Percentiles rank a stretch among this genome's conserved stretches.
phyloP scores from a whole-genome alignment of 64 coral and sea anemone genomes.

The Stichodactyla helianthus region DNA sequence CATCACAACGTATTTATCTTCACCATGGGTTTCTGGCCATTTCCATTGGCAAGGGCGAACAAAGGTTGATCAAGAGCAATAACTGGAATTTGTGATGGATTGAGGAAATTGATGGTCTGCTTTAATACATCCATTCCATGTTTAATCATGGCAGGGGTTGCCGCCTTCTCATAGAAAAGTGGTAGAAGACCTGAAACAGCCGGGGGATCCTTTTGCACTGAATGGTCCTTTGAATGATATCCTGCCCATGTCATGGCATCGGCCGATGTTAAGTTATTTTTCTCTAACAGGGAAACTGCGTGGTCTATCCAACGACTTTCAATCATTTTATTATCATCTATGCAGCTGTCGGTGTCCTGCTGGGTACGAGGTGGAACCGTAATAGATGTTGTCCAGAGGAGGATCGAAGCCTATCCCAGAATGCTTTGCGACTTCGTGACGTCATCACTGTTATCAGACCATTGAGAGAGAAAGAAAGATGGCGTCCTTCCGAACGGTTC shows the following conservation, averaged over 20 bases:
- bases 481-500: neutral
- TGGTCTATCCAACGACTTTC: neutral
- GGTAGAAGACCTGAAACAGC: constrained; percentile 53
- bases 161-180: constrained; percentile 56
- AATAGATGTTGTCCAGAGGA: constrained; percentile 21
- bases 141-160: constrained; percentile 57
- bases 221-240: constrained; percentile 33
- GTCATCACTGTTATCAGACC: no score
- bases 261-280: neutral
- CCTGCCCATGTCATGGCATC: constrained; percentile 39
- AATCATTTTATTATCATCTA: neutral
- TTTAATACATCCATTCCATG: constrained; percentile 54
- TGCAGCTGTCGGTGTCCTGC: neutral
- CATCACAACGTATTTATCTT: constrained; percentile 49
- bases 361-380: neutral
- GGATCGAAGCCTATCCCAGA: no score
- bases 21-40: constrained; percentile 44
- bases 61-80: constrained; percentile 56
- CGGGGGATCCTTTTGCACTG: constrained; percentile 5
- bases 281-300: neutral
- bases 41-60: constrained; percentile 59
- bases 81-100: constrained; percentile 52
- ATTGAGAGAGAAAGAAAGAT: no score
- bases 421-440: no score
- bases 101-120: constrained; percentile 30